Evolutionary conservation across 2,797 vertebrate genomes (phyloP), one percentile per base, ranked within the genome.

Genomic region (Sphenodon punctatus): DNA sequence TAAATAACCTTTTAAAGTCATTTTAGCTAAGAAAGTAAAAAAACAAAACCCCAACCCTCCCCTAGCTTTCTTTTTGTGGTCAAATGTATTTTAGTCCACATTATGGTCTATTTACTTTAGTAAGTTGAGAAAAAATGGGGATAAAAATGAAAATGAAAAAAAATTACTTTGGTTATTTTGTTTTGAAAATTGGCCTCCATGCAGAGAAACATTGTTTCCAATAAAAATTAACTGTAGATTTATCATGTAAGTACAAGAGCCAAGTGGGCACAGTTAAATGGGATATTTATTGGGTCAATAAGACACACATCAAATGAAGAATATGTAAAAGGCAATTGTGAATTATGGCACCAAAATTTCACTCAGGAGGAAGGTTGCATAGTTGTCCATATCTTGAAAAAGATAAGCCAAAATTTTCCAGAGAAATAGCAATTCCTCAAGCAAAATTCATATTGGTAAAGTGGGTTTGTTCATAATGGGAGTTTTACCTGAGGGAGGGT

Each of bases 21-120:
- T 87, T 42, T 60, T 75, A 66, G 82, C 84, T 86, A 80, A 67
- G n/a, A n/a, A 87, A 83, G 67, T 60, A 76, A 59, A 78, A 87
- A 89, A 78, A 72, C 72, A 73, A 80, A 75, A 5, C 14, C 0
- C 3, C 30, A 7, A 13, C 25, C 22, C 79, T 2, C 42, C 1
- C 2, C 23, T 59, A 81, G 83, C 17, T 58, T 16, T 7, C 56
- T 72, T 87, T 48, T 46, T 67, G 22, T 66, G 45, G 20, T 39
- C 22, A 43, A 85, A 38, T 3, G 48, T 56, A 51, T 10, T n/a
- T 58, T 61, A 10, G 4, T 51, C 15, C 3, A 22, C 2, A 2
- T 63, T 46, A n/a, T 3, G 7, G 43, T 39, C 11, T 53, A 74
- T 58, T 84, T 80, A 42, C 34, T 15, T 16, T 58, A 45, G 48